These are phyloP conservation scores for Lacanobia wlatinum DNA, from an alignment of 2,888 invertebrate species.

Conservation along the genomic window DNA sequence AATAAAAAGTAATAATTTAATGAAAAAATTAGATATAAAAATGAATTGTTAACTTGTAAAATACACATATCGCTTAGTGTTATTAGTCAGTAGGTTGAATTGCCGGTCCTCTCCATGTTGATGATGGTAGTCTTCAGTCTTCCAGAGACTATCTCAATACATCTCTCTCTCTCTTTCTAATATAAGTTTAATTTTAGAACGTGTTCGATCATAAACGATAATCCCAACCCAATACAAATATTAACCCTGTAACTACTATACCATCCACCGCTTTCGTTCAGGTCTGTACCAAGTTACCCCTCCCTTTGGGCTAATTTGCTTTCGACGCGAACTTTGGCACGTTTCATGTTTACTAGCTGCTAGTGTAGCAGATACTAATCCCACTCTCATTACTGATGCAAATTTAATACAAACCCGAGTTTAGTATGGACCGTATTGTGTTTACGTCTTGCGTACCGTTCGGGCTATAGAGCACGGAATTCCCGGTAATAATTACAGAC, in stretches of 20 bases:
- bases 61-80: no score
- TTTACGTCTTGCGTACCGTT: slow-evolving; percentile 47
- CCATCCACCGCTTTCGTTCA: background rate
- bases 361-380: slow-evolving; percentile 57
- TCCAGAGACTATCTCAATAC: no score
- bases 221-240: slow-evolving; percentile 11
- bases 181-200: background rate
- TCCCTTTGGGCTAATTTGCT: slow-evolving; percentile 59
- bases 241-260: background rate
- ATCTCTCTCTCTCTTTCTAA: background rate
- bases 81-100: no score
- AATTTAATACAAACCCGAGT: slow-evolving; percentile 60
- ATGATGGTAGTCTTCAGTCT: no score
- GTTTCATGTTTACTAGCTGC: slow-evolving; percentile 56
- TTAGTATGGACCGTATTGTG: slow-evolving; percentile 53
- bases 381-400: slow-evolving; percentile 60
- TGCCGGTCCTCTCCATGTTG: no score
- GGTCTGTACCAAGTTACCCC: slow-evolving; percentile 10
- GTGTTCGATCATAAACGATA: background rate
- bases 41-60: no score
- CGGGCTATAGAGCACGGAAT: background rate
- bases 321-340: slow-evolving; percentile 61
- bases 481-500: background rate
- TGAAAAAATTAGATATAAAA: no score
- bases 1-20: no score